phyloP scores from a whole-genome alignment of 1,140 invertebrate species.

The Scaptomyza graminum region DNA sequence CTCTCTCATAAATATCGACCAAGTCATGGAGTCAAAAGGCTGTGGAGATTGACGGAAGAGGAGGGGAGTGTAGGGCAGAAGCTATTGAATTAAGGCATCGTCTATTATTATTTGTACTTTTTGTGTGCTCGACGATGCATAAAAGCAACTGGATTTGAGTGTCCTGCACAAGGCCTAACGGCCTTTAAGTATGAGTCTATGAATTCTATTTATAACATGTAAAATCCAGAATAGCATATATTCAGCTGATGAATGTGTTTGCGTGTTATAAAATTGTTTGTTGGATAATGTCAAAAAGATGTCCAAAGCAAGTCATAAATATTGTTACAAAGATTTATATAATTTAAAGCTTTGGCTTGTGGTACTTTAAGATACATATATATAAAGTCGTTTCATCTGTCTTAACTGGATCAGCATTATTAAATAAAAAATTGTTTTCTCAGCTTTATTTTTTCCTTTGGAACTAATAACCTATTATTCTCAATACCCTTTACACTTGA shows the following conservation, averaged over 20 bases:
- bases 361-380: not conserved
- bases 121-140: constrained; percentile 73
- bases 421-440: not conserved
- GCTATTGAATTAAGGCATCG: constrained; percentile 12
- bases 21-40: constrained; percentile 37
- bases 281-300: constrained; percentile 57
- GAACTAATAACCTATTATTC: too few relatives aligned
- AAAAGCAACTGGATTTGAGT: constrained; percentile 69
- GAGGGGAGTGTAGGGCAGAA: too few relatives aligned
- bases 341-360: constrained; percentile 22
- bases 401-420: not conserved
- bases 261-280: constrained; percentile 25
- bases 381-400: not conserved
- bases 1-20: constrained; percentile 78
- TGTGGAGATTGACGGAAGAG: too few relatives aligned
- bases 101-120: constrained; percentile 51
- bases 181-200: constrained; percentile 55
- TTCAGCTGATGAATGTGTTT: constrained; percentile 28
- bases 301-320: constrained; percentile 53
- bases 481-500: too few relatives aligned
- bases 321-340: constrained; percentile 49
- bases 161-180: constrained; percentile 62
- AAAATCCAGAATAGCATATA: constrained; percentile 65
- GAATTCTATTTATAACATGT: constrained; percentile 47
- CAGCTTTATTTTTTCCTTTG: too few relatives aligned